These are phyloP conservation scores for Philotrypesis tridentata DNA, from an alignment of 1,140 invertebrate species.

Conservation along the genomic window DNA sequence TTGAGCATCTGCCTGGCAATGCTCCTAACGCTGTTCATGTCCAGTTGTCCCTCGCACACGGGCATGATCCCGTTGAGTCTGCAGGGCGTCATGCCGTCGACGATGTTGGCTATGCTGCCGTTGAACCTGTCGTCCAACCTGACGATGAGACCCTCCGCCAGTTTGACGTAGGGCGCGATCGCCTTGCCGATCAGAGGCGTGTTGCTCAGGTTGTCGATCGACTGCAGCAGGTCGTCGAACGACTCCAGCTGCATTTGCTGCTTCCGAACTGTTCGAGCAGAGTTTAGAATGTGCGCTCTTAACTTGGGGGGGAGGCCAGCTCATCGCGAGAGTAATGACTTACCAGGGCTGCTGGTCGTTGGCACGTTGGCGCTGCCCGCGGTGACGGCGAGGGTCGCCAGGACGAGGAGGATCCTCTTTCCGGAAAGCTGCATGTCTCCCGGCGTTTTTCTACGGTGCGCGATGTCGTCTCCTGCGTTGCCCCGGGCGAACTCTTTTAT, in stretches of 20 bases:
- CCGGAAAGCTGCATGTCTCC: neutral
- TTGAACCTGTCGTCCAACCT: neutral
- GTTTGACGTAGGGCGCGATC: neutral
- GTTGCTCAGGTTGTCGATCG: neutral
- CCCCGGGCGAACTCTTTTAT: neutral
- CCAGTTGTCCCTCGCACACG: neutral
- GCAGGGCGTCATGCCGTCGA: constrained; percentile 23
- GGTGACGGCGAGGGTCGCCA: neutral
- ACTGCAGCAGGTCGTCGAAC: neutral
- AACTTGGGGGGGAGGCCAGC: too few relatives aligned
- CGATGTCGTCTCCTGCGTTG: too few relatives aligned
- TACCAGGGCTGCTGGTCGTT: neutral
- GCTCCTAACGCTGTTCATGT: neutral
- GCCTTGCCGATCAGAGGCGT: neutral
- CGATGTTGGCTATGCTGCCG: neutral
- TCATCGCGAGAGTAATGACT: too few relatives aligned
- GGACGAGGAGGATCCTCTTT: neutral
- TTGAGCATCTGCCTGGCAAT: neutral
- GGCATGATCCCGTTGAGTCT: neutral
- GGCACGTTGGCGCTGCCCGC: neutral
- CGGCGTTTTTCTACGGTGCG: neutral
- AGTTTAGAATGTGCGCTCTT: neutral
- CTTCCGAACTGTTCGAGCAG: neutral
- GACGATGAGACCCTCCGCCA: neutral
- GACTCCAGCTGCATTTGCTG: neutral